Evolutionary conservation across 2,797 vertebrate species (phyloP).

Genomic region (Aldrovandia affinis): DNA sequence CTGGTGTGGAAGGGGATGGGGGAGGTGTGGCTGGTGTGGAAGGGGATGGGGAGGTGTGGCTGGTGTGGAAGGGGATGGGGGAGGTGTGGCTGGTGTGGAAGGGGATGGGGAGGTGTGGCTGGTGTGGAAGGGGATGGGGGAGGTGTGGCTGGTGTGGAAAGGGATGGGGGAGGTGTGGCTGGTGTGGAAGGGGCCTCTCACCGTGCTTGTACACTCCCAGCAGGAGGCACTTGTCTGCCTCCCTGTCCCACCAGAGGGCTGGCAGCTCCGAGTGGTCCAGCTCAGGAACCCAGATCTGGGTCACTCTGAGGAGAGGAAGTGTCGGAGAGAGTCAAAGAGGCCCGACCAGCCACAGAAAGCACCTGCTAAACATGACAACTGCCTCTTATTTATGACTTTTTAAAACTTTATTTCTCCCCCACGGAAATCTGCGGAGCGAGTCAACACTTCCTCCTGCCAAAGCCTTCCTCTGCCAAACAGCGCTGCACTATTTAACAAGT

Average conservation of each 20-base stretch:
- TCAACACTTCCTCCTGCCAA: slow-evolving; percentile 14
- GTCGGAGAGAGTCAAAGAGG: neutral
- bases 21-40: neutral
- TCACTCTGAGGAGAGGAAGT: slow-evolving; percentile 77
- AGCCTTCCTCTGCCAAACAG: neutral
- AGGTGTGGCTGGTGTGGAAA: no score
- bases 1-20: neutral
- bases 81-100: neutral
- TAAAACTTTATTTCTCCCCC: neutral
- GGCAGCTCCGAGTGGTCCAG: slow-evolving; percentile 95
- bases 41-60: neutral
- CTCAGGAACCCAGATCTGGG: slow-evolving; percentile 95
- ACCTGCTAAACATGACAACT: neutral
- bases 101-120: no score
- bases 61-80: neutral
- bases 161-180: neutral
- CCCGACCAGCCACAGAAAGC: neutral
- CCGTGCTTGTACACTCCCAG: slow-evolving; percentile 96
- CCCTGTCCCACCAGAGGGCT: slow-evolving; percentile 91
- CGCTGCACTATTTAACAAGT: neutral
- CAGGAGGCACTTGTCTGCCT: slow-evolving; percentile 92
- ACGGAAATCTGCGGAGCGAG: neutral
- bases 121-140: no score
- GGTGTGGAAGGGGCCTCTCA: slow-evolving; percentile 61
- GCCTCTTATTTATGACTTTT: neutral